These are phyloP conservation scores for Sebastes taczanowskii DNA, from an alignment of 2,797 vertebrate species.

Conservation along the genomic window DNA sequence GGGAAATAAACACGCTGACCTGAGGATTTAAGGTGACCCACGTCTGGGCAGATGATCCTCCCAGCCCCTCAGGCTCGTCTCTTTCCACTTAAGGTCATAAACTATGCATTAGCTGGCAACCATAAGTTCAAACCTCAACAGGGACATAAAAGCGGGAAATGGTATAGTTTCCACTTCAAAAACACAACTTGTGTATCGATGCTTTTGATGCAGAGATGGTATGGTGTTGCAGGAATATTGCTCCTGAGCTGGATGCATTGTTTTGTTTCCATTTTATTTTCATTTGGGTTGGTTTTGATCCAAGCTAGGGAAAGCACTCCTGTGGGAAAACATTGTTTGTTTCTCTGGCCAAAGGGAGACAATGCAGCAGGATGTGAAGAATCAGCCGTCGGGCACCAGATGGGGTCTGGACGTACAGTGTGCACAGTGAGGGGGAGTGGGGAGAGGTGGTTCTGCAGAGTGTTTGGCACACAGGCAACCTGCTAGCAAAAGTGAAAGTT, in stretches of 20 bases:
- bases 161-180: slow-evolving; percentile 37
- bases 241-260: slow-evolving; percentile 20
- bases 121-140: slow-evolving; percentile 56
- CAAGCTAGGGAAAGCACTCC: slow-evolving; percentile 35
- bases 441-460: slow-evolving; percentile 17
- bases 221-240: slow-evolving; percentile 11
- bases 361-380: slow-evolving; percentile 55
- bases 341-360: slow-evolving; percentile 54
- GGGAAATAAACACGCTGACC: slow-evolving; percentile 59
- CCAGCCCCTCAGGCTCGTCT: slow-evolving; percentile 21
- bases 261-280: slow-evolving; percentile 49
- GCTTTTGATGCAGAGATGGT: slow-evolving; percentile 11
- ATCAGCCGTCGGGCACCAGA: slow-evolving; percentile 79
- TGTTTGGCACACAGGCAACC: slow-evolving; percentile 44
- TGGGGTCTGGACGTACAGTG: slow-evolving; percentile 64
- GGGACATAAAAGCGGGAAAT: slow-evolving; percentile 42
- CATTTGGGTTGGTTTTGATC: slow-evolving; percentile 55
- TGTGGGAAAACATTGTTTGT: slow-evolving; percentile 47
- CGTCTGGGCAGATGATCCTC: slow-evolving; percentile 44
- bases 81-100: slow-evolving; percentile 56
- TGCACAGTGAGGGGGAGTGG: slow-evolving; percentile 44
- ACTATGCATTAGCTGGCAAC: slow-evolving; percentile 52
- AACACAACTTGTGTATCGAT: neutral
- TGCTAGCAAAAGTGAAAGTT: slow-evolving; percentile 81
- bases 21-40: slow-evolving; percentile 61